Evolutionary conservation across 1,140 invertebrate species (phyloP).

Genomic region (Drosophila nikananu): DNA sequence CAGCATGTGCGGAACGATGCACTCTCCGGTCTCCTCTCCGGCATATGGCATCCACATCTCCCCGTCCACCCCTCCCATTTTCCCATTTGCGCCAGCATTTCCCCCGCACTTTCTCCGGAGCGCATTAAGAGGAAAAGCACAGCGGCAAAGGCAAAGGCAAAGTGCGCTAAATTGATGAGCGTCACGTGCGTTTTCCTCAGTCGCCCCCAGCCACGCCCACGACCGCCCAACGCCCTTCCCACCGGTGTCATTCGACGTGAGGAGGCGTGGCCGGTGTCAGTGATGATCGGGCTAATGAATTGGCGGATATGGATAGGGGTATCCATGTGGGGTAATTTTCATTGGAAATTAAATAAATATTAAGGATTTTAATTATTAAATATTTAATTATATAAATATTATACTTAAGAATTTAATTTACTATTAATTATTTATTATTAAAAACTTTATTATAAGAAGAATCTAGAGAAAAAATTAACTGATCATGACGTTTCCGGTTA

Average conservation of each 20-base stretch:
- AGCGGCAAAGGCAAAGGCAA: constrained; percentile 56
- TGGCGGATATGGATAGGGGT: neutral
- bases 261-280: constrained; percentile 37
- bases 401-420: too few species aligned
- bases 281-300: constrained; percentile 37
- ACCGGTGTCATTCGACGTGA: constrained; percentile 53
- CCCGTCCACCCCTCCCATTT: constrained; percentile 1
- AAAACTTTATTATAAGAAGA: neutral
- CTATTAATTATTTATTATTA: neutral
- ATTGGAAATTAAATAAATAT: neutral
- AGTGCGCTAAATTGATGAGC: constrained; percentile 84
- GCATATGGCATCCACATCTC: constrained; percentile 17
- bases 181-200: constrained; percentile 80
- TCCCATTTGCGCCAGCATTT: constrained; percentile 15
- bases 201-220: constrained; percentile 56
- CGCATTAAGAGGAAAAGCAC: constrained; percentile 70
- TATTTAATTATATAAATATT: neutral
- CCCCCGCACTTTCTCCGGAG: constrained; percentile 38
- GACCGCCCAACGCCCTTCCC: constrained; percentile 18
- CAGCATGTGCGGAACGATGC: constrained; percentile 72
- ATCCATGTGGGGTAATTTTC: neutral
- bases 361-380: neutral
- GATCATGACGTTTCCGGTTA: neutral
- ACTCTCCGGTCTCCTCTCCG: constrained; percentile 38
- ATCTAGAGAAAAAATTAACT: neutral